These are phyloP conservation scores for Icerya purchasi DNA, from an alignment of 2,888 invertebrate genomes.

Conservation along the genomic window DNA sequence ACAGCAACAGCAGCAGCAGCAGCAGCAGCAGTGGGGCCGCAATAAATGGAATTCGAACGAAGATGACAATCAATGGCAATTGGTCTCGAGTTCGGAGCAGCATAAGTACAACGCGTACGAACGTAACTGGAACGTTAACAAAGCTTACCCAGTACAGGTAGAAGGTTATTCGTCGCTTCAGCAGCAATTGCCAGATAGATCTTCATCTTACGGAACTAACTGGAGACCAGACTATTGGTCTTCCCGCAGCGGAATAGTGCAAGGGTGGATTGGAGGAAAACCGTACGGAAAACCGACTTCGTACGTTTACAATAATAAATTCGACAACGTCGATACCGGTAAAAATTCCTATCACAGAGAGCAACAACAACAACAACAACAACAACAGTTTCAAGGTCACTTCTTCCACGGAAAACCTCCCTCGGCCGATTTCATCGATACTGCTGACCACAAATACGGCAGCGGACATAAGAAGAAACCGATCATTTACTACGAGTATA, in stretches of 20 bases:
- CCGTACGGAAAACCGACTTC: background rate
- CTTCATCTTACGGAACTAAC: background rate
- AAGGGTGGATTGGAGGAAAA: background rate
- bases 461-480: background rate
- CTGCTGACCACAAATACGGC: background rate
- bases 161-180: slow-evolving; percentile 1
- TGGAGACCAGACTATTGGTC: background rate
- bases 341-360: too few relatives aligned
- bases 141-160: background rate
- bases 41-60: background rate
- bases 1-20: background rate
- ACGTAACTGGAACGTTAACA: background rate
- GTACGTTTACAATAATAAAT: background rate
- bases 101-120: background rate
- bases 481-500: background rate
- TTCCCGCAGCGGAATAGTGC: background rate
- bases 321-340: background rate
- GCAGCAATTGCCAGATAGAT: background rate
- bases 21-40: too few relatives aligned
- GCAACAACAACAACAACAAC: too few relatives aligned
- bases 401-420: too few relatives aligned
- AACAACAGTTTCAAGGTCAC: too few relatives aligned
- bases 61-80: background rate
- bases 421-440: background rate
- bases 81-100: background rate